A percentile compares a stretch with the other conserved stretches of the same genome.
Evolutionary conservation across 2,797 vertebrate species (phyloP).

Genomic region (Myotis vivesi): DNA sequence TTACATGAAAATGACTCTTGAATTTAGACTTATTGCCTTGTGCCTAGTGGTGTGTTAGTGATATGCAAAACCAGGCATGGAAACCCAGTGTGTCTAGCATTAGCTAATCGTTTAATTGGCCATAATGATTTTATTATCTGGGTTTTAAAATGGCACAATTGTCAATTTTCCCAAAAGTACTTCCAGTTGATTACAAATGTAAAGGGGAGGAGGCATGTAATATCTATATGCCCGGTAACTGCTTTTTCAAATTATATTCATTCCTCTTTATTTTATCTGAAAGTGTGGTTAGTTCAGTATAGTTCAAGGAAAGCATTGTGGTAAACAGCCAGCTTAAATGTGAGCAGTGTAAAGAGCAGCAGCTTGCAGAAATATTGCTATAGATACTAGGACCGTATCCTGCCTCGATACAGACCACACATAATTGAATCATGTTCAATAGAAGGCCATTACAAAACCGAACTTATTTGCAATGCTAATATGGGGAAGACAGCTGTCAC

Average conservation of each 20-base stretch:
- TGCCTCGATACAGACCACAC: slow-evolving; percentile 84
- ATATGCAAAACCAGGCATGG: slow-evolving; percentile 61
- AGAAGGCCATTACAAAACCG: slow-evolving; percentile 88
- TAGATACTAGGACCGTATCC: slow-evolving; percentile 86
- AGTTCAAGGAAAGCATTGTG: slow-evolving; percentile 88
- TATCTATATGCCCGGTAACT: slow-evolving; percentile 81
- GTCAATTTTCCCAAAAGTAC: slow-evolving; percentile 82
- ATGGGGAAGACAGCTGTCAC: slow-evolving; percentile 87
- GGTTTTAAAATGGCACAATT: slow-evolving; percentile 79
- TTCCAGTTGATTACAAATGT: slow-evolving; percentile 82
- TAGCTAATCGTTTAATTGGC: slow-evolving; percentile 77
- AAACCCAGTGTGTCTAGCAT: slow-evolving; percentile 58
- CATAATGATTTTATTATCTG: slow-evolving; percentile 81
- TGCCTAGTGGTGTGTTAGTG: neutral
- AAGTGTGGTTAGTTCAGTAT: slow-evolving; percentile 84
- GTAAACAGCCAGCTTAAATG: slow-evolving; percentile 87
- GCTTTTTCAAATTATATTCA: slow-evolving; percentile 84
- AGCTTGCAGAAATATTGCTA: slow-evolving; percentile 87
- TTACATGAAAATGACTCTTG: slow-evolving; percentile 53
- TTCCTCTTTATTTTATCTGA: slow-evolving; percentile 85
- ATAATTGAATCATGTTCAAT: slow-evolving; percentile 90
- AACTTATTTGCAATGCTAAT: slow-evolving; percentile 90
- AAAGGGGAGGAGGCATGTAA: slow-evolving; percentile 78
- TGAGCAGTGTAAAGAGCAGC: slow-evolving; percentile 88
- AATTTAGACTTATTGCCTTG: slow-evolving; percentile 45